Percentiles rank a stretch among this genome's conserved stretches.
Evolutionary conservation across 2,113 vertebrate species (phyloP).

Genomic region (Marmota flaviventris): DNA sequence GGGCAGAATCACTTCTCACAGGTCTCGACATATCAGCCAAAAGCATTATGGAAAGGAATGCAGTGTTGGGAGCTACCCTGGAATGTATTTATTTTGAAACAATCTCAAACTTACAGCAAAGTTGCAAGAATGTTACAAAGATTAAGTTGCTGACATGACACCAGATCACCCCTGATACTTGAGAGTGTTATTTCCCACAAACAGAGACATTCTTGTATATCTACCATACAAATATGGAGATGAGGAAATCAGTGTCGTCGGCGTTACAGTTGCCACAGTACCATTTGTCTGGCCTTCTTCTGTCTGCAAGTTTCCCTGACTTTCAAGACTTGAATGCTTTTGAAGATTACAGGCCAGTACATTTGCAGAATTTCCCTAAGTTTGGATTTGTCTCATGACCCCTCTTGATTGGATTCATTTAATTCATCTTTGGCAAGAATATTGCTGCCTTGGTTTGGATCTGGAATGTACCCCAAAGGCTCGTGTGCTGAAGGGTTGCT

Average conservation of each 20-base stretch:
- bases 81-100: not conserved
- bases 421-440: not conserved
- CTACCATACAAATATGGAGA: not conserved
- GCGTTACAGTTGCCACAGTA: not conserved
- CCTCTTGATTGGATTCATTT: not conserved
- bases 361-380: not conserved
- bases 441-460: too few relatives aligned
- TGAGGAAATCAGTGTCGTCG: not conserved
- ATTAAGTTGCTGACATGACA: not conserved
- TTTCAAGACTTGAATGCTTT: not conserved
- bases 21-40: not conserved
- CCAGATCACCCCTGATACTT: not conserved
- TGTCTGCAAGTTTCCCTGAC: not conserved
- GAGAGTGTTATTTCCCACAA: not conserved
- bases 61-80: not conserved
- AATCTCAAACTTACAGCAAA: conserved; percentile 12
- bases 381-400: not conserved
- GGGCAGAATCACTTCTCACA: not conserved
- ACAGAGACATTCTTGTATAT: not conserved
- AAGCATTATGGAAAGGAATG: not conserved
- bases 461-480: too few relatives aligned
- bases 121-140: not conserved
- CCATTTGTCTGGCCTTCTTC: not conserved
- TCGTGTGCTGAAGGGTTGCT: too few relatives aligned
- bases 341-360: not conserved